These are phyloP conservation scores for Megastigmus dorsalis DNA, from an alignment of 2,888 invertebrate species.

Conservation along the genomic window DNA sequence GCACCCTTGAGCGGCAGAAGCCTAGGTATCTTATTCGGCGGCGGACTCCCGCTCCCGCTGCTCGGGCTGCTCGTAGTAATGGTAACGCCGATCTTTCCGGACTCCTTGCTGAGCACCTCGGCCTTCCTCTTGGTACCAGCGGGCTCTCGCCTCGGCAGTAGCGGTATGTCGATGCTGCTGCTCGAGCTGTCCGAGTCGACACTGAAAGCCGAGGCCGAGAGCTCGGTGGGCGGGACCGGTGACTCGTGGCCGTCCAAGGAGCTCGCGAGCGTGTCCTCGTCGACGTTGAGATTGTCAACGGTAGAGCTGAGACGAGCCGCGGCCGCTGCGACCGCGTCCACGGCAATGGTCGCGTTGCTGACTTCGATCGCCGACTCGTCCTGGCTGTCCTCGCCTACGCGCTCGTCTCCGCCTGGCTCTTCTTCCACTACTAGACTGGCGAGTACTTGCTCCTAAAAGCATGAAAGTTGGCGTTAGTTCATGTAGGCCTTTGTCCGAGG, in stretches of 20 bases:
- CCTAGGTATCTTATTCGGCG: slow-evolving; percentile 75
- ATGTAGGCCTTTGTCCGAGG: no score
- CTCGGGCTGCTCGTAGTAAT: slow-evolving; percentile 84
- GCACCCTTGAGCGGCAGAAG: slow-evolving; percentile 72
- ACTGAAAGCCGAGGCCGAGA: slow-evolving; percentile 66
- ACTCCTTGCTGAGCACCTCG: slow-evolving; percentile 89
- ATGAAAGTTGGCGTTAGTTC: no score
- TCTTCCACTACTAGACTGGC: slow-evolving; percentile 71
- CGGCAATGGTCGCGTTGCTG: slow-evolving; percentile 60
- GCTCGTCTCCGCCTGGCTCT: slow-evolving; percentile 72
- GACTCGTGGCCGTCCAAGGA: slow-evolving; percentile 73
- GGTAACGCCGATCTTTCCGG: slow-evolving; percentile 93
- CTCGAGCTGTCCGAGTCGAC: slow-evolving; percentile 78
- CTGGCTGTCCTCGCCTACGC: slow-evolving; percentile 72
- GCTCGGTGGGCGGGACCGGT: slow-evolving; percentile 68
- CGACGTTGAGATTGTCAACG: slow-evolving; percentile 69
- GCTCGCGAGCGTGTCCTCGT: slow-evolving; percentile 75
- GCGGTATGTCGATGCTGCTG: slow-evolving; percentile 79
- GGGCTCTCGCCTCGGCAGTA: slow-evolving; percentile 76
- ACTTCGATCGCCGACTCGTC: slow-evolving; percentile 69
- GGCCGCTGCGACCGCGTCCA: neutral
- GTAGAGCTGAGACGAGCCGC: slow-evolving; percentile 55
- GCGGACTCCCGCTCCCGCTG: slow-evolving; percentile 75
- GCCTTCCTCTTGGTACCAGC: slow-evolving; percentile 89
- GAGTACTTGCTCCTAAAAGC: slow-evolving; percentile 69